Evolutionary conservation across 2,797 vertebrate genomes (phyloP).

Genomic region (Etheostoma perlongum): DNA sequence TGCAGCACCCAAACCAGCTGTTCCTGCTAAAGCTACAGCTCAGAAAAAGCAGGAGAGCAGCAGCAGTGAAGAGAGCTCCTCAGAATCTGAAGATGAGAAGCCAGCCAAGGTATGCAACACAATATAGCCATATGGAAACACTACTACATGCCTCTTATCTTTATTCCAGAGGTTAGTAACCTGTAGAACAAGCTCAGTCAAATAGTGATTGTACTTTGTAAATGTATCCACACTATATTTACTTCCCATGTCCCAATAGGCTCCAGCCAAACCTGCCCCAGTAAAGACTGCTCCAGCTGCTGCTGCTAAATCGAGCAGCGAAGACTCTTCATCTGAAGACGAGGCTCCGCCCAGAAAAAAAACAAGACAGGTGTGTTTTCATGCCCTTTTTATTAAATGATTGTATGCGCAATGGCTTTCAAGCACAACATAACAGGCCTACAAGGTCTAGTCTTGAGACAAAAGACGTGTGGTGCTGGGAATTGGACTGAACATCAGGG

Average conservation of each 20-base stretch:
- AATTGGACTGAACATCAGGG: background rate
- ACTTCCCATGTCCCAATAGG: conserved; percentile 48
- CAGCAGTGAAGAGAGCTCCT: conserved; percentile 85
- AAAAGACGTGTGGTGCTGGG: background rate
- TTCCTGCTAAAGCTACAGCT: conserved; percentile 56
- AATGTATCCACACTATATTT: background rate
- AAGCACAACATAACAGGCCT: background rate
- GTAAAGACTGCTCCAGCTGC: conserved; percentile 65
- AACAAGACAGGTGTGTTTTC: conserved; percentile 78
- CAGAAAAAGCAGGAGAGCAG: conserved; percentile 81
- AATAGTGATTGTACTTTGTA: background rate
- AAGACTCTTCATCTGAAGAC: conserved; percentile 85
- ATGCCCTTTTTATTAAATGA: background rate
- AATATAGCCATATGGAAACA: background rate
- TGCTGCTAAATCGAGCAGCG: conserved; percentile 80
- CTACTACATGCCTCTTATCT: background rate
- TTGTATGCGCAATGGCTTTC: background rate
- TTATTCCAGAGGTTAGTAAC: background rate
- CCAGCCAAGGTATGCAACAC: conserved; percentile 76
- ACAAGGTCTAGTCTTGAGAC: background rate
- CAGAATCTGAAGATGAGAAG: conserved; percentile 84
- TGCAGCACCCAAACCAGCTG: conserved; percentile 63
- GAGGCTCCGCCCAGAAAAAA: conserved; percentile 85
- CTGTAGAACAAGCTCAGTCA: background rate
- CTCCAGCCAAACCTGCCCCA: conserved; percentile 68